Conservation (phyloP, 1,140 invertebrate genomes). For the Drosophila nannoptera region DNA sequence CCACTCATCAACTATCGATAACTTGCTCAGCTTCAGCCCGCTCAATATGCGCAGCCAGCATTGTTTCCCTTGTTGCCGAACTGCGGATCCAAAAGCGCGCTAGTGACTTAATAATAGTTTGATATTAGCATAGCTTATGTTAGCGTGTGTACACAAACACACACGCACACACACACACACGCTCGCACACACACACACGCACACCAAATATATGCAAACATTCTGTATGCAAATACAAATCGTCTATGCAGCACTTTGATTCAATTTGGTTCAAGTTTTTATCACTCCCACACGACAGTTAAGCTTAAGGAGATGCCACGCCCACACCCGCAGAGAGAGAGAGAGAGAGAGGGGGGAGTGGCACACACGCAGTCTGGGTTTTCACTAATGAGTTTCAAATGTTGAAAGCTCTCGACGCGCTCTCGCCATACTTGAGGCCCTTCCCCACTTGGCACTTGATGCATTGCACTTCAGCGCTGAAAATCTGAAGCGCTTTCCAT, state of each 20-base stretch:
- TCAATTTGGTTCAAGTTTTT: slow-evolving; percentile 60
- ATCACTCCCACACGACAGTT: slow-evolving; percentile 33
- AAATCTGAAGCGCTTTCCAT: slow-evolving; percentile 54
- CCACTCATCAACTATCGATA: neutral
- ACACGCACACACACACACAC: slow-evolving; percentile 25
- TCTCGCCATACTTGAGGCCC: slow-evolving; percentile 28
- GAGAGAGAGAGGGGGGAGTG: too few relatives aligned
- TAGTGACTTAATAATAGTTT: slow-evolving; percentile 68
- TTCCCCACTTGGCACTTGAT: slow-evolving; percentile 45
- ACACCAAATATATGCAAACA: neutral
- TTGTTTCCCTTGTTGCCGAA: neutral
- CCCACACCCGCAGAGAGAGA: slow-evolving; percentile 9
- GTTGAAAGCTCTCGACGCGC: slow-evolving; percentile 45
- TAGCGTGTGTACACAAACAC: slow-evolving; percentile 2
- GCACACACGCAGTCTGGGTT: slow-evolving; percentile 15
- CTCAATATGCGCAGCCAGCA: slow-evolving; percentile 5
- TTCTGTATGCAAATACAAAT: slow-evolving; percentile 30
- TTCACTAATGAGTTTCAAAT: slow-evolving; percentile 73
- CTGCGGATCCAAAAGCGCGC: slow-evolving; percentile 50
- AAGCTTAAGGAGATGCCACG: slow-evolving; percentile 35
- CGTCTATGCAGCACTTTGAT: slow-evolving; percentile 54
- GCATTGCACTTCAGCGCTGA: slow-evolving; percentile 56
- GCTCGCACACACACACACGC: slow-evolving; percentile 18
- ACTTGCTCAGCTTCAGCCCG: neutral
- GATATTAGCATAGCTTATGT: slow-evolving; percentile 51